Evolutionary conservation across 2,888 invertebrate species (phyloP), one percentile per base, ranked within the genome.

Genomic region (Disparrhopalites patrizii): DNA sequence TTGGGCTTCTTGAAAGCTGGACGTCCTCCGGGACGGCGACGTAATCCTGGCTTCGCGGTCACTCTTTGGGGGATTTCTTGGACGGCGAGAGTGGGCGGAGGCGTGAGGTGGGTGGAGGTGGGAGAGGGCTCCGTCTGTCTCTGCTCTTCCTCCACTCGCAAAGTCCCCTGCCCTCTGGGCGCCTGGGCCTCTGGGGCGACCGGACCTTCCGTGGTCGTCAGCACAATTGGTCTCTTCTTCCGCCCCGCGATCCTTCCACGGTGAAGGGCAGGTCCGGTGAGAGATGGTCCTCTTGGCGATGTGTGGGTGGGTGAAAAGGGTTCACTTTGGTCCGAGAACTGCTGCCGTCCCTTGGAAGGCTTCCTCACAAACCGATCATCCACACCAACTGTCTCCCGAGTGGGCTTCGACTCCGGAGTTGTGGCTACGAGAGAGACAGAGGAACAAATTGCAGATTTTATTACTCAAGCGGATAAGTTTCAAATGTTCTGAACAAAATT

Each of bases 1-100:
- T 65, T 65, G 15, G 64, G 64, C 28, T 65, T 65, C 18, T 65
- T 65, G 27, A 65, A 65, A 1, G 57, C 27, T 1, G 64, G 64
- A 8, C 43, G 43, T 10, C 43, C 43, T 5, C 43, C 43, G 7
- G 43, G 43, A 18, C 43, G 43, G n/a, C 43, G 43, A 4, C 43
- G 43, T 5, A 43, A 20, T 10, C n/a, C n/a, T 43, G 7, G 7
- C 5, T 5, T n/a, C 8, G 43, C 4, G 5, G 43, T n/a, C 20
- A 20, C 38, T 38, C 38, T 8, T 18, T 2, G 3, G 20, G 28
- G 23, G 10, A 20, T 3, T 20, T 40, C 43, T 43, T 43, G 8
- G n/a, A 43, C 20, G 5, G 5, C 20, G n/a, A 43, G n/a, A 15
- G 43, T 5, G 5, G 43, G 43, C 20, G n/a, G 7, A 15, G 43